phyloP scores from a whole-genome alignment of 2,888 invertebrate genomes.

The Heliconius sara region DNA sequence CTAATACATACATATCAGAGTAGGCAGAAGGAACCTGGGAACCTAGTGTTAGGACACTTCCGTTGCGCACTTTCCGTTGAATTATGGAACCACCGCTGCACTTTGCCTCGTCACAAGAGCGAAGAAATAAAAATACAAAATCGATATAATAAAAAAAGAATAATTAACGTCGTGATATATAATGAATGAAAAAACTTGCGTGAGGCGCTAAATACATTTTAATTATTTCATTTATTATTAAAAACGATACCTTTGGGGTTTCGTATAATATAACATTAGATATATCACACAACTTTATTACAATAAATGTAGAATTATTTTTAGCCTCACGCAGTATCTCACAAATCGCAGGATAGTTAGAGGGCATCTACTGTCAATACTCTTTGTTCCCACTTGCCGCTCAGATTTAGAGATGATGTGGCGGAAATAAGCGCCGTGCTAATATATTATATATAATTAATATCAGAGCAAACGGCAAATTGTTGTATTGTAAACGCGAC shows the following conservation, averaged over 20 bases:
- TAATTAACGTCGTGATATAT: background rate
- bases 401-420: background rate
- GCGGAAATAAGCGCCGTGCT: background rate
- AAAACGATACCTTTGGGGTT: constrained; percentile 11
- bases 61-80: too few relatives aligned
- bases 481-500: background rate
- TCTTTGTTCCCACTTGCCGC: background rate
- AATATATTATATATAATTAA: too few relatives aligned
- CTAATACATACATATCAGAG: background rate
- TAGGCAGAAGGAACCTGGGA: too few relatives aligned
- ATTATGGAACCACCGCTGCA: too few relatives aligned
- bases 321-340: background rate
- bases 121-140: background rate
- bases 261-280: background rate
- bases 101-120: too few relatives aligned
- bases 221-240: constrained; percentile 14
- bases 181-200: constrained; percentile 12
- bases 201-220: constrained; percentile 1
- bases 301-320: background rate
- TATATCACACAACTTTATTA: background rate
- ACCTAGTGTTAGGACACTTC: too few relatives aligned
- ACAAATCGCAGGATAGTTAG: background rate
- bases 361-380: background rate
- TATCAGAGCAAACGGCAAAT: background rate
- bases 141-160: background rate